Conservation (phyloP, 1,140 invertebrate genomes). For the Linepithema humile region DNA sequence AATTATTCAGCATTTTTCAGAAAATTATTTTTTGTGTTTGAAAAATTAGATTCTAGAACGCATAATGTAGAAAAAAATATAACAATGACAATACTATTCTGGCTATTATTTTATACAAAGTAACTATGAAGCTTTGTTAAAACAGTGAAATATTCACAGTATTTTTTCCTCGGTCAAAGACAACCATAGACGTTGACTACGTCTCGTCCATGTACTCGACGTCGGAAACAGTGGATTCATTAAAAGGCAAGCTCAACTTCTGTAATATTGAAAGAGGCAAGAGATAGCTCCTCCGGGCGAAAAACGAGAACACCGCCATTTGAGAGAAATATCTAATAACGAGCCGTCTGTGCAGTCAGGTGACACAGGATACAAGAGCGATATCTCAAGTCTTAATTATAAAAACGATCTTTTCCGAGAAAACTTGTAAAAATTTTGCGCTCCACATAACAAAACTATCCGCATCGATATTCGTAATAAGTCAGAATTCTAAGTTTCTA, state of each 20-base stretch:
- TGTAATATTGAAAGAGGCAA: constrained; percentile 55
- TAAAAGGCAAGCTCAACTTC: constrained; percentile 59
- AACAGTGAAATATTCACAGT: neutral
- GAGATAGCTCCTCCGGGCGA: neutral
- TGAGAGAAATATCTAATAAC: constrained; percentile 28
- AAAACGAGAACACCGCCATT: neutral
- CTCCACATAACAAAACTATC: neutral
- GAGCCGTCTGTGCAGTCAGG: neutral
- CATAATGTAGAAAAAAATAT: neutral
- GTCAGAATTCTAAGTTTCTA: neutral
- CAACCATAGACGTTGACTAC: neutral
- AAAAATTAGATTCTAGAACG: neutral
- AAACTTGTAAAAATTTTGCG: neutral
- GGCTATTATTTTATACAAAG: neutral
- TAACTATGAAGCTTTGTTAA: neutral
- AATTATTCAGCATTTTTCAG: neutral
- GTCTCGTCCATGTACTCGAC: constrained; percentile 29
- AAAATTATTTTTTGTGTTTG: neutral
- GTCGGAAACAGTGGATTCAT: constrained; percentile 64
- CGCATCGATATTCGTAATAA: neutral
- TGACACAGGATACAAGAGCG: neutral
- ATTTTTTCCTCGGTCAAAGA: constrained; percentile 1
- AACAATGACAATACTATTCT: neutral
- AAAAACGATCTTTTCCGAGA: neutral
- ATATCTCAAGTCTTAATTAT: constrained; percentile 36